Evolutionary conservation across 30 jellyfish, hydroid and myxozoan genomes (phyloP).

Genomic region (Hydractinia symbiolongicarpus): DNA sequence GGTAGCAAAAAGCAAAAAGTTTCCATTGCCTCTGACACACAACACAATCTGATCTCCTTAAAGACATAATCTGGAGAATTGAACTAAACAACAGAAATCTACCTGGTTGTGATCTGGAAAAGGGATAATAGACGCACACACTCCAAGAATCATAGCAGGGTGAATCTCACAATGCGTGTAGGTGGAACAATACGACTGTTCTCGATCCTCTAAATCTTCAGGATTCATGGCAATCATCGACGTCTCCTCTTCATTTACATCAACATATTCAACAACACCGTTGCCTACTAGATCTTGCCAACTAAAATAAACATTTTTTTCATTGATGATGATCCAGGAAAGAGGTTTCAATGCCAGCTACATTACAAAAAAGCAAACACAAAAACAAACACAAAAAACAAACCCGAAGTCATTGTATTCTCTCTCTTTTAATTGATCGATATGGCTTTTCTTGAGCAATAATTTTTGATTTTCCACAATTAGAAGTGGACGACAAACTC

Average conservation of each 20-base stretch:
- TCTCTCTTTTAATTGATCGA: constrained; percentile 84
- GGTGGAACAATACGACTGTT: constrained; percentile 75
- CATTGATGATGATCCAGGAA: no score
- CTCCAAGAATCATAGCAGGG: constrained; percentile 99
- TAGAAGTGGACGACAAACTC: constrained; percentile 98
- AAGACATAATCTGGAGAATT: no score
- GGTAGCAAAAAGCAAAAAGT: not conserved
- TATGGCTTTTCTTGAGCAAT: constrained; percentile 77
- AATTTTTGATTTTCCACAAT: constrained; percentile 94
- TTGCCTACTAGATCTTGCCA: constrained; percentile 99
- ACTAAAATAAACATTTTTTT: constrained; percentile 13
- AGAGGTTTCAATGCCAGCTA: no score
- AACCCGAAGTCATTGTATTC: constrained; percentile 85
- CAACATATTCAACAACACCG: constrained; percentile 98
- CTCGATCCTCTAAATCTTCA: constrained; percentile 63
- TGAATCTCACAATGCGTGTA: constrained; percentile 99
- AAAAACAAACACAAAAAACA: not conserved
- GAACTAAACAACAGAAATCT: not conserved
- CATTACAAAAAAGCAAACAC: not conserved
- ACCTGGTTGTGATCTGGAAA: constrained; percentile 99
- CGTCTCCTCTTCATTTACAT: constrained; percentile 98
- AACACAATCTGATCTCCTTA: no score
- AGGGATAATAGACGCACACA: constrained; percentile 99
- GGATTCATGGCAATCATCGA: constrained; percentile 99
- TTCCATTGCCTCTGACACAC: no score